Evolutionary conservation across 35 echinoderm and acorn worm species (phyloP), one percentile per base, ranked within the genome.

Genomic region (Hemicentrotus pulcherrimus): DNA sequence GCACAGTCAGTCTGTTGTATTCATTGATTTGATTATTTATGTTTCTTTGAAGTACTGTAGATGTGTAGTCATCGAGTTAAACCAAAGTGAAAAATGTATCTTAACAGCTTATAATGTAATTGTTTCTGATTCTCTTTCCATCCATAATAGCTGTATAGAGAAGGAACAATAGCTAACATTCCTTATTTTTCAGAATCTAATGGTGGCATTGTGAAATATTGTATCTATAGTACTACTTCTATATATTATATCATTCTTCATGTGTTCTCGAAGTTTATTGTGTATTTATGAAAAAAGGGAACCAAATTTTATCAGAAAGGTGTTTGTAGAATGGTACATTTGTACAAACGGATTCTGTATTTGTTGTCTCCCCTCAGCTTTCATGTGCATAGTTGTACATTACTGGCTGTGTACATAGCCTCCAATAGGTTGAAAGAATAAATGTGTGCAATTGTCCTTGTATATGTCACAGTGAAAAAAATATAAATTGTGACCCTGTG

Each of bases 381-480:
- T 90, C 9, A 46, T 90, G 33, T 45, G 88, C 88, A 90, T 90
- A 90, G 88, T 18, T 90, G 88, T 90, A 90, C 46, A 90, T 45
- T 90, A 90, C 86, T 18, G 33, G 33, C 88, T 90, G 88, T 90
- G 88, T 90, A 90, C 18, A 90, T 90, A 90, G 88, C 32, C 88
- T 45, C 65, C 24, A 32, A 45, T 33, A 90, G 46, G 88, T 90
- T 78, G 88, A 90, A 45, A 90, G 46, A 90, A 90, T 90, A 90
- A 90, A 90, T 90, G 88, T 90, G 88, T 90, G 88, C 88, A 90
- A 90, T 90, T 33, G 32, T 90, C 65, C 65, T 18, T 90, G 88
- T 90, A 90, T 32, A 90, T 90, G 88, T 90, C 46, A 90, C 88
- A 33, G 88, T 90, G 88, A 90, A 32, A 28, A 70, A 8, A 78